Percentiles rank a stretch among this genome's conserved stretches.
phyloP scores from a whole-genome alignment of 2,113 vertebrate genomes.

The Gadus macrocephalus region DNA sequence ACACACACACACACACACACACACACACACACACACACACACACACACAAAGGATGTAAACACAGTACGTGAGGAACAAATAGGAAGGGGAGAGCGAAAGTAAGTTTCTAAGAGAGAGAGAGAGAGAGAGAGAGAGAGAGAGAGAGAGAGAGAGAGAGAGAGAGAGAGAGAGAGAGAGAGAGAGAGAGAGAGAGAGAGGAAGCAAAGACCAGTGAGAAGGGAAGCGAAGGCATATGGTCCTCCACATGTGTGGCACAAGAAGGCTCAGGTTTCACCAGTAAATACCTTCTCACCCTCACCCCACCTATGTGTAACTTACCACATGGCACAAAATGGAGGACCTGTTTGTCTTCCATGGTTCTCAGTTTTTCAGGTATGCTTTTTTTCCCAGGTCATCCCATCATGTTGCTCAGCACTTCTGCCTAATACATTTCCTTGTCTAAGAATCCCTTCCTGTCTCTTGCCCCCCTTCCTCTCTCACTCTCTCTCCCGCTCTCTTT shows the following conservation, averaged over 20 bases:
- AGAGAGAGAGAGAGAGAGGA: neutral
- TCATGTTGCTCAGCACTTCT: slow-evolving; percentile 27
- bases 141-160: slow-evolving; percentile 7
- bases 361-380: slow-evolving; percentile 31
- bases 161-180: neutral
- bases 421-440: too few relatives aligned
- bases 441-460: too few relatives aligned
- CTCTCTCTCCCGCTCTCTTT: neutral
- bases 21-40: neutral
- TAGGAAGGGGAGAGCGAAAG: neutral
- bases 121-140: neutral
- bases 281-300: slow-evolving; percentile 20
- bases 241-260: slow-evolving; percentile 35
- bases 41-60: neutral
- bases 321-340: slow-evolving; percentile 64
- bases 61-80: neutral
- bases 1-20: too few relatives aligned
- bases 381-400: slow-evolving; percentile 52
- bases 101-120: neutral
- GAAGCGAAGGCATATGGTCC: slow-evolving; percentile 6
- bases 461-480: neutral
- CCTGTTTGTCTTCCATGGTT: slow-evolving; percentile 62
- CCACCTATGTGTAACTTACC: slow-evolving; percentile 61
- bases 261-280: slow-evolving; percentile 41
- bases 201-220: neutral